Conservation (phyloP, 2,113 vertebrate species). For the Hydrolagus affinis region DNA sequence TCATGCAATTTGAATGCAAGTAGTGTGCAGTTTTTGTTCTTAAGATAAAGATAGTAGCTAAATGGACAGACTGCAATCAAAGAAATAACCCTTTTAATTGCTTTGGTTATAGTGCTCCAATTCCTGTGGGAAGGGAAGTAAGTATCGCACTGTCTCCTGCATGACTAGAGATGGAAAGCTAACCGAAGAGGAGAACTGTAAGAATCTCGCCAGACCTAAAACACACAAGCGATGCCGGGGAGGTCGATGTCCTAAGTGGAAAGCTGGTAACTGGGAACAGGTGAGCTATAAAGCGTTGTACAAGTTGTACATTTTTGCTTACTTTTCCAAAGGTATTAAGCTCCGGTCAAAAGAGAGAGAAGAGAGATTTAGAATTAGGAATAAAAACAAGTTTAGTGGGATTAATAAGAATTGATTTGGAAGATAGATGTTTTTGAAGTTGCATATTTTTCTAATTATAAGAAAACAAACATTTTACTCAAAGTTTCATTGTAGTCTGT, state of each 20-base stretch:
- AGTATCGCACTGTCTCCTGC: conserved; percentile 77
- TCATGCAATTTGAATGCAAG: too few species aligned
- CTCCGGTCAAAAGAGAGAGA: not conserved
- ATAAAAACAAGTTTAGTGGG: too few species aligned
- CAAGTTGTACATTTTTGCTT: not conserved
- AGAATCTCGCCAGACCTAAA: conserved; percentile 68
- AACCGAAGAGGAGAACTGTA: conserved; percentile 74
- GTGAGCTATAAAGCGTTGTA: conserved; percentile 45
- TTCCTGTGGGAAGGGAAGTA: conserved; percentile 82
- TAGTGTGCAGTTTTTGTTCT: too few species aligned
- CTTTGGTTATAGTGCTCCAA: conserved; percentile 79
- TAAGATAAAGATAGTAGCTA: too few species aligned
- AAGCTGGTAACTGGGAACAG: conserved; percentile 80
- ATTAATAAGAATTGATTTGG: too few species aligned
- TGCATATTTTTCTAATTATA: not conserved
- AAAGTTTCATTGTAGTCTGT: not conserved
- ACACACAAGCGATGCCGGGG: conserved; percentile 78
- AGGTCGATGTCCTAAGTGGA: conserved; percentile 84
- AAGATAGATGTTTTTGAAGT: not conserved
- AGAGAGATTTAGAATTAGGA: not conserved
- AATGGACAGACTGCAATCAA: conserved; percentile 1
- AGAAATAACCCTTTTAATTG: conserved; percentile 38
- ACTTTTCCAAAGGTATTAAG: not conserved
- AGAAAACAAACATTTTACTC: not conserved
- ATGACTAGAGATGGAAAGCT: conserved; percentile 70